phyloP scores from a whole-genome alignment of 2,797 vertebrate genomes.

The Paratrypauchen microcephalus region DNA sequence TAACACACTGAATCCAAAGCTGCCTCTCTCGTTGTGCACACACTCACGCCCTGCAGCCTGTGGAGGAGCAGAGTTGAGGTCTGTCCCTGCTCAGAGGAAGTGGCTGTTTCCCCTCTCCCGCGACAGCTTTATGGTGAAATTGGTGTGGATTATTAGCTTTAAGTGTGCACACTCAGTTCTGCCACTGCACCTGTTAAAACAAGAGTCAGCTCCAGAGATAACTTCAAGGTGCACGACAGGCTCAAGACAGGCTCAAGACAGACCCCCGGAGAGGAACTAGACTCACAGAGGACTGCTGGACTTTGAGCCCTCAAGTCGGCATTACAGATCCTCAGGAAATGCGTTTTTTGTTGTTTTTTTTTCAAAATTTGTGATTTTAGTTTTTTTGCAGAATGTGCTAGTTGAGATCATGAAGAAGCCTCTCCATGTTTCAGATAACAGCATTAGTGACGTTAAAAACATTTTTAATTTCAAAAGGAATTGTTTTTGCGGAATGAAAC shows the following conservation, averaged over 20 bases:
- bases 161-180: conserved; percentile 48
- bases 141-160: conserved; percentile 61
- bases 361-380: too few relatives aligned
- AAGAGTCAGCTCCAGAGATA: conserved; percentile 41
- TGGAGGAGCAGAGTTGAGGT: conserved; percentile 32
- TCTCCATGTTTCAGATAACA: too few relatives aligned
- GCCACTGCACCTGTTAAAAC: conserved; percentile 72
- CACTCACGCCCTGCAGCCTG: background rate
- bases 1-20: too few relatives aligned
- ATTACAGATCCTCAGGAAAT: too few relatives aligned
- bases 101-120: conserved; percentile 57
- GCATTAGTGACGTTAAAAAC: too few relatives aligned
- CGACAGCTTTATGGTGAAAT: conserved; percentile 63
- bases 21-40: too few relatives aligned
- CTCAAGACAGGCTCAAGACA: conserved; percentile 2
- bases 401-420: too few relatives aligned
- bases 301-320: too few relatives aligned
- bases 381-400: too few relatives aligned
- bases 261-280: background rate
- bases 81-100: conserved; percentile 55
- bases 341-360: too few relatives aligned
- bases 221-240: conserved; percentile 33
- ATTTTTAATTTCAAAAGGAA: too few relatives aligned
- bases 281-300: background rate
- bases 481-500: too few relatives aligned